phyloP scores from a whole-genome alignment of 2,797 vertebrate genomes.

The Tachyglossus aculeatus region DNA sequence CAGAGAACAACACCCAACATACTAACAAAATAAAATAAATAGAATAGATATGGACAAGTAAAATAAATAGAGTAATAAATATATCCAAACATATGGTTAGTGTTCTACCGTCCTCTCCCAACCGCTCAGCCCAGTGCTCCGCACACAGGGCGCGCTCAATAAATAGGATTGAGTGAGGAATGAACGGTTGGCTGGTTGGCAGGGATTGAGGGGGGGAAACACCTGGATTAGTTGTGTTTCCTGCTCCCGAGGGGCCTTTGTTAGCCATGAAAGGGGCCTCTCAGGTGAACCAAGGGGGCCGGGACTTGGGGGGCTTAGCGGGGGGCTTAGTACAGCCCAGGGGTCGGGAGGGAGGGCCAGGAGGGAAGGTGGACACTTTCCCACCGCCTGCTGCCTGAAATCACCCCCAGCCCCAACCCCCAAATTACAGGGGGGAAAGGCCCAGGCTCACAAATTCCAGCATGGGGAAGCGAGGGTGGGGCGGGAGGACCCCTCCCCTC shows the following conservation, averaged over 20 bases:
- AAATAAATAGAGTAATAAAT: too few species aligned
- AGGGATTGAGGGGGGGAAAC: conserved; percentile 74
- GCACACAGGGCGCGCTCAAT: too few species aligned
- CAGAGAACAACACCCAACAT: too few species aligned
- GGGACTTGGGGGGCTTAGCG: conserved; percentile 83
- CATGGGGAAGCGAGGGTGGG: conserved; percentile 60
- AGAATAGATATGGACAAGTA: too few species aligned
- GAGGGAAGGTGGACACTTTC: conserved; percentile 77
- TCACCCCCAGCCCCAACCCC: too few species aligned
- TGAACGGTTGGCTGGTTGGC: too few species aligned
- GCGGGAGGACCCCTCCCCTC: conserved; percentile 48
- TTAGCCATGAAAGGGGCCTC: conserved; percentile 78
- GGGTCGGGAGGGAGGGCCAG: too few species aligned
- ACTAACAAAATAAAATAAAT: too few species aligned
- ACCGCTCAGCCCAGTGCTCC: too few species aligned
- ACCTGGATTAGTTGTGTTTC: conserved; percentile 84
- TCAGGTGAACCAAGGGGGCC: conserved; percentile 83
- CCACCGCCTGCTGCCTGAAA: conserved; percentile 57
- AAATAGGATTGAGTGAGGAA: too few species aligned
- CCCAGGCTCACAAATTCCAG: conserved; percentile 81
- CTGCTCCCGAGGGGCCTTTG: conserved; percentile 77
- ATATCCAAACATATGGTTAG: too few species aligned
- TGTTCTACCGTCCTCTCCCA: too few species aligned
- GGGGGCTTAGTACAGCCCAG: conserved; percentile 72
- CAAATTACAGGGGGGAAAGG: conserved; percentile 79